A percentile compares a stretch with the other conserved stretches of the same genome.
Evolutionary conservation across 2,113 vertebrate genomes (phyloP).

Genomic region (Phyllopteryx taeniolatus): DNA sequence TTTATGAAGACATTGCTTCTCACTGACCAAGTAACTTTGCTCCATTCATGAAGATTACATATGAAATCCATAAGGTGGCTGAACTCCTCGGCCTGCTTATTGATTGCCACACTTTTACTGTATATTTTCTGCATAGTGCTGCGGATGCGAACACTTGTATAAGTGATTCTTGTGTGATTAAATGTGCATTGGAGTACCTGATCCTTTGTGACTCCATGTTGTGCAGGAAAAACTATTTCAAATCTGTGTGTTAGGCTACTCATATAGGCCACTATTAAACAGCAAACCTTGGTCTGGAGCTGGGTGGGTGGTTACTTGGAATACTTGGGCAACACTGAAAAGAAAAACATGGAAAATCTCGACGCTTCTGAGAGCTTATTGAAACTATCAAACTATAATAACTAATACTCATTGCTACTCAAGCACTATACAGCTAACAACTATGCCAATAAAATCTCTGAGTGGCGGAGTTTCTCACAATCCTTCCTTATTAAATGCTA

Average conservation of each 20-base stretch:
- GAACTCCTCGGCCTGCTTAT: slow-evolving; percentile 36
- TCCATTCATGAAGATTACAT: slow-evolving; percentile 39
- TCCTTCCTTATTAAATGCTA: slow-evolving; percentile 16
- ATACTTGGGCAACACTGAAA: not conserved
- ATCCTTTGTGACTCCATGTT: not conserved
- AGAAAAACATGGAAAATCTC: not conserved
- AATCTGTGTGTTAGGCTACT: not conserved
- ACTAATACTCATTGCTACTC: not conserved
- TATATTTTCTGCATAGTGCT: slow-evolving; percentile 27
- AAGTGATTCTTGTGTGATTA: not conserved
- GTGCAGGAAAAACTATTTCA: not conserved
- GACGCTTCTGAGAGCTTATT: slow-evolving; percentile 8
- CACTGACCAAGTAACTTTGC: slow-evolving; percentile 52
- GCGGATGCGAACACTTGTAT: slow-evolving; percentile 27
- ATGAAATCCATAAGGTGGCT: slow-evolving; percentile 58
- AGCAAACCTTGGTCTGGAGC: not conserved
- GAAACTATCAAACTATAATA: slow-evolving; percentile 13
- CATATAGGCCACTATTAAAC: too few species aligned
- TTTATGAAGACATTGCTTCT: slow-evolving; percentile 51
- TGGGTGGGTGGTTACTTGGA: not conserved
- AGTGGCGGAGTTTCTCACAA: not conserved
- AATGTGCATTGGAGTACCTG: not conserved
- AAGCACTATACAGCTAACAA: slow-evolving; percentile 13
- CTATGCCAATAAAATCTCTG: slow-evolving; percentile 5
- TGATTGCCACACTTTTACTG: slow-evolving; percentile 45